A percentile compares a stretch with the other conserved stretches of the same genome.
phyloP scores from a whole-genome alignment of 2,113 vertebrate species.

The Myrmecobius fasciatus region DNA sequence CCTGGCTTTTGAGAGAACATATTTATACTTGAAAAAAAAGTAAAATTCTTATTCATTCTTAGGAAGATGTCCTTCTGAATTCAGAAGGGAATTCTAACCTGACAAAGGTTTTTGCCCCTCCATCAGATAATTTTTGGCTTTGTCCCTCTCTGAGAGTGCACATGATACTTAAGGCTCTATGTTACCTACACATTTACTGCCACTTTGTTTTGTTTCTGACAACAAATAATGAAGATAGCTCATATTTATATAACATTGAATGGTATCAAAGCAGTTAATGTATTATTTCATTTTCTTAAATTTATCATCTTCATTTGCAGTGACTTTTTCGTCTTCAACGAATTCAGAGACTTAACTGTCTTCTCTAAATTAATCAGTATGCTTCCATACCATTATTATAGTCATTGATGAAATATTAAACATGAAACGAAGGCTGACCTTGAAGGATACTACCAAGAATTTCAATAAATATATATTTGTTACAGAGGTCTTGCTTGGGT shows the following conservation, averaged over 20 bases:
- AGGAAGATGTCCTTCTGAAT: not conserved
- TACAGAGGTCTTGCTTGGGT: conserved; percentile 8
- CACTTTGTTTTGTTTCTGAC: not conserved
- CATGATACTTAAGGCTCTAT: not conserved
- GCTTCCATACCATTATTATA: not conserved
- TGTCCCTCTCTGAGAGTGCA: not conserved
- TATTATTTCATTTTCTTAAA: not conserved
- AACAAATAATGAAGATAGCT: not conserved
- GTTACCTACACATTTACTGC: not conserved
- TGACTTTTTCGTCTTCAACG: not conserved
- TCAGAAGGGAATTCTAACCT: not conserved
- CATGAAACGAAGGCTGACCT: not conserved
- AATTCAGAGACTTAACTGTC: not conserved
- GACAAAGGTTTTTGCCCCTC: not conserved
- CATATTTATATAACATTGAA: not conserved
- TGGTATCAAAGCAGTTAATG: not conserved
- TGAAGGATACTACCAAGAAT: not conserved
- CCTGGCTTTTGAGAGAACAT: not conserved
- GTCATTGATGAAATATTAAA: conserved; percentile 23
- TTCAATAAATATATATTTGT: not conserved
- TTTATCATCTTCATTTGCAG: not conserved
- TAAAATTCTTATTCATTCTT: not conserved
- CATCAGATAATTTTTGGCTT: not conserved
- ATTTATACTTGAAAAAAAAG: not conserved
- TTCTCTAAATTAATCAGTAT: conserved; percentile 7